Base-by-base conservation (phyloP, 2,888 invertebrate genomes). In the Caenorhabditis doughertyi region DNA sequence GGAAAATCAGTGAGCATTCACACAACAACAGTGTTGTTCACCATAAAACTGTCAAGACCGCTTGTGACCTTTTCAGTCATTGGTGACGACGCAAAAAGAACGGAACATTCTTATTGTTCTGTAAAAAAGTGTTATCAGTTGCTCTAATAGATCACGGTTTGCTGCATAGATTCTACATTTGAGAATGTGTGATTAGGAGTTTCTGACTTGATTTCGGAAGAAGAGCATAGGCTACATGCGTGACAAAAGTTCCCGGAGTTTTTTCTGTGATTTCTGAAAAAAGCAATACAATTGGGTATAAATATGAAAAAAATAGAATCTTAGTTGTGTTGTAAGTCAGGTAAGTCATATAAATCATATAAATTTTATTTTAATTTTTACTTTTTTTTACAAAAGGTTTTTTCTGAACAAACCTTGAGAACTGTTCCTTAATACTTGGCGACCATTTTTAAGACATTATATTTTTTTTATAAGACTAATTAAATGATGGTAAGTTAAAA, bases 31-130 rank as follows among this genome's bases (percentile, higher is more conserved):
- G n/a, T n/a, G n/a, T n/a, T n/a, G n/a, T n/a, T n/a, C n/a, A n/a
- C n/a, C n/a, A n/a, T n/a, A n/a, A n/a, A n/a, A n/a, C n/a, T n/a
- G n/a, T n/a, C n/a, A n/a, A n/a, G n/a, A n/a, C n/a, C n/a, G n/a
- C n/a, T n/a, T n/a, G n/a, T n/a, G n/a, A n/a, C n/a, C n/a, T 35
- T 35, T 35, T 47, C 18, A 47, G 44, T 47, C 44, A 47, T 18
- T 18, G 18, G 35, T 58, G 58, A 58, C 58, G 58, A 35, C n/a
- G n/a, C n/a, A n/a, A 58, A 58, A 39, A 56, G 8, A 58, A 58
- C 39, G 58, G 58, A 58, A 58, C 35, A 39, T 23, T 32, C 18
- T 11, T 32, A 8, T 29, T 55, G 2, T 56, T 56, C 4, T 13
- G 8, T n/a, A n/a, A n/a, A n/a, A n/a, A n/a, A n/a, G n/a, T n/a